Base-by-base conservation (phyloP, 2,888 invertebrate species). In the Pseudoips prasinana region DNA sequence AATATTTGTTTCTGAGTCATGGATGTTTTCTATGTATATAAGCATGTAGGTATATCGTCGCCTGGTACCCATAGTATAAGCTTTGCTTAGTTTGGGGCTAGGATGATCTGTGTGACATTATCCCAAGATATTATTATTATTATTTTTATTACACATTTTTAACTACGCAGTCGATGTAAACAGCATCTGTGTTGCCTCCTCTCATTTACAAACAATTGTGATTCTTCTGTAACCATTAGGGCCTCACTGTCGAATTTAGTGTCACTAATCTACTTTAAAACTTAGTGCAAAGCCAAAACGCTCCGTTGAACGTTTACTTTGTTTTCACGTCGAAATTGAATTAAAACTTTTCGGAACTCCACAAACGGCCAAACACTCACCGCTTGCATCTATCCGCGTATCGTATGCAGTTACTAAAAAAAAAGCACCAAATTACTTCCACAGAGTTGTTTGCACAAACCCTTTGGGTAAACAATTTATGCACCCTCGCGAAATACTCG, bases 391-490 rank as follows among this genome's bases (percentile, higher is more conserved):
- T 41, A 55, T 43, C 35, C 51, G 35, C 39, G 43, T 53, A 58
- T 64, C 64, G 62, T 53, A 45, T 52, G 64, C 69, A 70, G 73
- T 78, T 69, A 71, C 64, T 60, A 75, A 77, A 75, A 71, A 18
- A 63, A 68, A 63, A 58, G 62, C 56, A 64, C 59, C 51, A 41
- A 58, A 58, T 57, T 57, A 58, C 54, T 54, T 47, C 36, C 44
- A 53, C 48, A 46, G 58, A 62, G 68, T 73, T 84, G 82, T 84
- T 81, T 75, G 73, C 60, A 55, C 68, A 72, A 80, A 83, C 82
- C 87, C 85, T 77, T 83, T 81, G 59, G 66, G 69, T 71, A 73
- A 52, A 51, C 85, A 88, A 87, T 79, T 84, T 87, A 87, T 84
- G 77, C 87, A 87, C 88, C 88, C 84, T 73, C 52, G 43, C 35